A percentile compares a stretch with the other conserved stretches of the same genome.
Conservation (phyloP, 2,888 invertebrate genomes). For the Mythimna albipuncta region DNA sequence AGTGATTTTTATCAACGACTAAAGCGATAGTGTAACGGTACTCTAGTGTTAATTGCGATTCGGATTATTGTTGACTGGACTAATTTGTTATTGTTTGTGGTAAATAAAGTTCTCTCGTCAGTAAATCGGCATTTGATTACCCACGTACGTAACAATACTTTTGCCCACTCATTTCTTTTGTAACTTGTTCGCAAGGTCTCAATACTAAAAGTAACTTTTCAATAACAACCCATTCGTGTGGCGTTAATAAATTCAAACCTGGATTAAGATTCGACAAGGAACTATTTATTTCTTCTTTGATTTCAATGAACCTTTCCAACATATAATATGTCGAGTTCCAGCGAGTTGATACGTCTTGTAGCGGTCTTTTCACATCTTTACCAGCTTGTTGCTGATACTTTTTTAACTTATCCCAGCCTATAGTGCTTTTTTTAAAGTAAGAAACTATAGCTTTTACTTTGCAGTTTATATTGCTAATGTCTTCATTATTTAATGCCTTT, state of each 20-base stretch:
- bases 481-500: not conserved
- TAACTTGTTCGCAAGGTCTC: no score
- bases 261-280: slow-evolving; percentile 31
- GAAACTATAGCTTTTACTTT: slow-evolving; percentile 13
- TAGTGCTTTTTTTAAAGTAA: slow-evolving; percentile 28
- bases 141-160: no score
- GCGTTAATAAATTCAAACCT: not conserved
- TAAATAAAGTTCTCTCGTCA: no score
- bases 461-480: not conserved
- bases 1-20: no score
- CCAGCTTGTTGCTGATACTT: slow-evolving; percentile 25
- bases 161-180: no score
- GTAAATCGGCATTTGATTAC: no score
- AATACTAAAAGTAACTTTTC: no score
- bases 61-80: no score
- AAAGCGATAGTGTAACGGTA: no score
- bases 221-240: no score
- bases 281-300: slow-evolving; percentile 39
- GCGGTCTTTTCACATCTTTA: slow-evolving; percentile 29
- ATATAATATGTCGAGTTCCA: slow-evolving; percentile 49
- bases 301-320: slow-evolving; percentile 35
- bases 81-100: no score
- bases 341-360: slow-evolving; percentile 35
- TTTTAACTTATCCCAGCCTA: slow-evolving; percentile 33
- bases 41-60: no score